Base-by-base conservation (phyloP, 2,888 invertebrate genomes). In the Troides helena region DNA sequence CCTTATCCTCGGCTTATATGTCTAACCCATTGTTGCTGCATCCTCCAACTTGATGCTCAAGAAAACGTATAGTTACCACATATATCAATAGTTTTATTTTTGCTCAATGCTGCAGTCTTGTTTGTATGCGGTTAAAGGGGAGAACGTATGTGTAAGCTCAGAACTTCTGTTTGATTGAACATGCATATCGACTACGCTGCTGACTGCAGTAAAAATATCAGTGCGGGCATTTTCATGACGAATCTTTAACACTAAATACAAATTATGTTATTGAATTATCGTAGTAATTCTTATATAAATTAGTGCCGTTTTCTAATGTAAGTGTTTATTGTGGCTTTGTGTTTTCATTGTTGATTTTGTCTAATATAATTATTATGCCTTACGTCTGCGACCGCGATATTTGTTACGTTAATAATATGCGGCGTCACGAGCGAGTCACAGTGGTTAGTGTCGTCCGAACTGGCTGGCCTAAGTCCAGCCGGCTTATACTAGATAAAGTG, bases 391-490 rank as follows among this genome's bases (percentile, higher is more conserved):
- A 53, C 88, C 87, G 89, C 82, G 86, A 81, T 84, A 87, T 87
- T 84, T 84, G 88, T 88, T 91, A 92, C 90, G 91, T 90, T 90
- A 89, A 89, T 91, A 90, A 90, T 91, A 92, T 89, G 86, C 89
- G 87, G 86, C 92, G 92, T 92, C 92, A 92, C 84, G 85, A 87
- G 76, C 86, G 88, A 89, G 90, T 91, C 90, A 89, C 86, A 85
- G 81, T 78, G 79, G 65, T 56, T 53, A 39, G 60, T 78, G 74
- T 80, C 82, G 85, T 84, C 84, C 80, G 80, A 81, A 80, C 81
- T 80, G 81, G 82, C 89, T 90, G 89, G 89, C 89, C 83, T 76
- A 72, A 73, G 78, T 89, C 90, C 91, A 90, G 88, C 72, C 77
- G 78, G 75, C 73, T 78, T 78, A 76, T 77, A 79, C 77, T 74